Percentiles rank a stretch among this genome's conserved stretches.
phyloP scores from a whole-genome alignment of 2,113 vertebrate species.

The Nymphicus hollandicus region DNA sequence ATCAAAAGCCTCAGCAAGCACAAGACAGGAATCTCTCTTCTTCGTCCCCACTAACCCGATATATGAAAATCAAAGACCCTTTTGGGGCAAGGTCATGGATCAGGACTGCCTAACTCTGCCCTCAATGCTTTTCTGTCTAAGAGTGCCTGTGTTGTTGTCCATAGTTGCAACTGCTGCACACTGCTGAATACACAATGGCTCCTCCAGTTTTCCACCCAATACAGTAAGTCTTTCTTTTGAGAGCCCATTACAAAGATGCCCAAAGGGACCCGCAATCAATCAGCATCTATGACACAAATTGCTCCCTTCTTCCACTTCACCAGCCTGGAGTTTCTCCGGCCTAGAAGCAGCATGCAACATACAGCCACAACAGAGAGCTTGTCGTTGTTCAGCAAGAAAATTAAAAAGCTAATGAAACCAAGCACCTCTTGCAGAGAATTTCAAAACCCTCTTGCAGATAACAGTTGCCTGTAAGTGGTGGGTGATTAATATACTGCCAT shows the following conservation, averaged over 20 bases:
- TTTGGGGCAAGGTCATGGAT: background rate
- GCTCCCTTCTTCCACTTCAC: background rate
- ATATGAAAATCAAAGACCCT: background rate
- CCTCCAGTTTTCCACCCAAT: background rate
- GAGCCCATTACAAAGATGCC: background rate
- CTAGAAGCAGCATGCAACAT: background rate
- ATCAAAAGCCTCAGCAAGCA: background rate
- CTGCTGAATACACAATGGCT: conserved; percentile 57
- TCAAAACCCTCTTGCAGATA: conserved; percentile 8
- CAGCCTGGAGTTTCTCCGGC: background rate
- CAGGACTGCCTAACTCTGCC: background rate
- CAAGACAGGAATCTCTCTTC: background rate
- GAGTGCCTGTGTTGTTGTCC: background rate
- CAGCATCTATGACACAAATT: conserved; percentile 15
- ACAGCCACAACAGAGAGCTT: background rate
- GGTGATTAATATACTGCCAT: background rate
- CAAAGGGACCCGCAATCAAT: background rate
- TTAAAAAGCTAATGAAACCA: conserved; percentile 24
- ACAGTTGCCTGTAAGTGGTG: background rate
- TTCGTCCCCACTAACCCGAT: background rate
- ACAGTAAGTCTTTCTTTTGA: conserved; percentile 41
- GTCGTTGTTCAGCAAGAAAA: background rate
- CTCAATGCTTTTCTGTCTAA: background rate
- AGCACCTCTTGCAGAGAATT: background rate
- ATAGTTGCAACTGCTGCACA: background rate